phyloP scores from a whole-genome alignment of 1,140 invertebrate genomes.

The Zaprionus gabonicus region DNA sequence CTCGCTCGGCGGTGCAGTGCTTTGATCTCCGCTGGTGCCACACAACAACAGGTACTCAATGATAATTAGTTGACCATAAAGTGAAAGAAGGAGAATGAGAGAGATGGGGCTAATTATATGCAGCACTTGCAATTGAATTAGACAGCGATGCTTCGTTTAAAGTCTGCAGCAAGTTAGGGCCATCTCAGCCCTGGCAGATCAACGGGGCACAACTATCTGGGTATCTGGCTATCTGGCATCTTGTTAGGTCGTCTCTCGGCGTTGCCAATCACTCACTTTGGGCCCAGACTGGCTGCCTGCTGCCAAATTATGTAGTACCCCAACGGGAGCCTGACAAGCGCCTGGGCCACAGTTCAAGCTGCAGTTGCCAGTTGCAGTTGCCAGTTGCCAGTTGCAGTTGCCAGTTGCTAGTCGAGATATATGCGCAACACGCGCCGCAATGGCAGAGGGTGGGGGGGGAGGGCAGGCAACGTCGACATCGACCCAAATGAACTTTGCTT shows the following conservation, averaged over 20 bases:
- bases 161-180: not conserved
- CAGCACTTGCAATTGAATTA: not conserved
- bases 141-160: conserved; percentile 1
- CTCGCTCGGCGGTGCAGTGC: conserved; percentile 14
- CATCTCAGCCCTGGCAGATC: conserved; percentile 1
- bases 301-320: conserved; percentile 71
- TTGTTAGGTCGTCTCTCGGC: conserved; percentile 35
- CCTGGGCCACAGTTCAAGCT: conserved; percentile 54
- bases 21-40: conserved; percentile 49
- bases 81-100: not conserved
- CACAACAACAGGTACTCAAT: conserved; percentile 26
- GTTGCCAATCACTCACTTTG: conserved; percentile 44
- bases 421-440: not conserved
- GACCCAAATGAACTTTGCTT: conserved; percentile 75
- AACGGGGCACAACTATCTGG: not conserved
- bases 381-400: too few relatives aligned
- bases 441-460: too few relatives aligned
- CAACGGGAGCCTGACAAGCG: conserved; percentile 22
- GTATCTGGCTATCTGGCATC: not conserved
- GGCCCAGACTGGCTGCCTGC: conserved; percentile 19
- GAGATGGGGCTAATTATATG: not conserved
- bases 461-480: conserved; percentile 36
- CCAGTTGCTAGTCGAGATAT: too few relatives aligned
- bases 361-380: conserved; percentile 5
- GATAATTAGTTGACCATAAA: conserved; percentile 33